A percentile compares a stretch with the other conserved stretches of the same genome.
Conservation (phyloP, 37 sponge, comb jelly and placozoan genomes). For the Chondrosia reniformis region DNA sequence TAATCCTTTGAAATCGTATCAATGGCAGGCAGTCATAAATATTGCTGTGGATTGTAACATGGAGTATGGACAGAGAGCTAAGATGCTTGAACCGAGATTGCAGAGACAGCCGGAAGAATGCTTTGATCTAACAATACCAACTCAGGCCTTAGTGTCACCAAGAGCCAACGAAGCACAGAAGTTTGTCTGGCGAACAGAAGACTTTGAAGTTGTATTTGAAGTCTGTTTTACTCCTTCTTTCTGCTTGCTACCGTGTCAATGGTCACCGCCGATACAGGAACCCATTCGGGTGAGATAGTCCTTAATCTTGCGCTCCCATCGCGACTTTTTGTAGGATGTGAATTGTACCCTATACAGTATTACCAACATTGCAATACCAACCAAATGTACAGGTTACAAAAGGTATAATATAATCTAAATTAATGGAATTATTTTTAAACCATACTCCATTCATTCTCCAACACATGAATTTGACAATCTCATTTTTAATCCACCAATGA, state of each 20-base stretch:
- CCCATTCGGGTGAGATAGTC: background rate
- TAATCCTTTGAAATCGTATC: conserved; percentile 45
- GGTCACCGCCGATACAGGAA: background rate
- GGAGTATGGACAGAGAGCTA: conserved; percentile 54
- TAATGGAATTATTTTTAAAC: too few relatives aligned
- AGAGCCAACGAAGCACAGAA: conserved; percentile 89
- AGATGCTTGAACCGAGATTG: conserved; percentile 44
- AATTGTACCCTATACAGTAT: background rate
- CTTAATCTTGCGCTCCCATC: too few relatives aligned
- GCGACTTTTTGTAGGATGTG: too few relatives aligned
- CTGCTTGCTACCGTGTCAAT: conserved; percentile 13
- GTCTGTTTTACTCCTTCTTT: conserved; percentile 67
- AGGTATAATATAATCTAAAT: too few relatives aligned
- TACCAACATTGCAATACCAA: background rate
- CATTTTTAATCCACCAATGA: background rate
- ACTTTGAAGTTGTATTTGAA: conserved; percentile 71
- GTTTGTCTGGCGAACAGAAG: conserved; percentile 82
- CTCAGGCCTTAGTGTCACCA: conserved; percentile 58
- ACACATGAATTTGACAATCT: too few relatives aligned
- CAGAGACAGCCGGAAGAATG: conserved; percentile 71
- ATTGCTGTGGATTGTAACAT: conserved; percentile 71
- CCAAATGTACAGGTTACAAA: background rate
- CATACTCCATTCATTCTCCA: too few relatives aligned
- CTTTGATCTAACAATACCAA: conserved; percentile 41
- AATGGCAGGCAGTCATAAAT: conserved; percentile 78